Evolutionary conservation across 2,113 vertebrate species (phyloP), one percentile per base, ranked within the genome.

Genomic region (Psittacula cyanocephala): DNA sequence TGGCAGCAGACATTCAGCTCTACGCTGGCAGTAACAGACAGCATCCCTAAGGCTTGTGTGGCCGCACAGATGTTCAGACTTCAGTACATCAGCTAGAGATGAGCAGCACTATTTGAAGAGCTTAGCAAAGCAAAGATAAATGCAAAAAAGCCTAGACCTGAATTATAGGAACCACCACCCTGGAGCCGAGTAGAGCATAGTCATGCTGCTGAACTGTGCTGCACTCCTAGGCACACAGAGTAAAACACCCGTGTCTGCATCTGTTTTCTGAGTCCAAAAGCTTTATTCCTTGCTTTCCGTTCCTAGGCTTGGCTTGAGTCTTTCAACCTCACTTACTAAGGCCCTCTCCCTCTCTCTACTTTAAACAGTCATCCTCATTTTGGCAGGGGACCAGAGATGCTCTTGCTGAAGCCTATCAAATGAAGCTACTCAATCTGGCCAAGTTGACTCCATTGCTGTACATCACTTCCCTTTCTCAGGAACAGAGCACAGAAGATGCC

Each of bases 371-470:
- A 59, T 91, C 74, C 43, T 52, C 44, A 76, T 71, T 11, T 13
- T 94, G 97, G 96, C 97, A 69, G 87, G 46, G 67, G 28, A 80
- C 86, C 89, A 93, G 65, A 41, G 91, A 75, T 68, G 83, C 77
- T 94, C 80, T 50, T 35, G 59, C 88, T 65, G 88, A 90, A 92
- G 37, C 72, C 88, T 9, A 25, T 64, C 57, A 22, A 75, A 70
- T 0, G 35, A 64, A 60, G 85, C 80, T 72, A 13, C 88, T 96
- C 76, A 12, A 11, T 62, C 87, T 47, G 67, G 41, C 78, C 57
- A 19, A 59, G 75, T 15, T 59, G 31, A 0, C 72, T 78, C 64
- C 0, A 3, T 6, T 5, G 3, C 94, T 22, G 63, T 17, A 68
- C 31, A 3, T 65, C 57, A 44, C 86, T 68, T 74, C 92, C 75